Base-by-base conservation (phyloP, 2,888 invertebrate species). In the Apodemia duryi region DNA sequence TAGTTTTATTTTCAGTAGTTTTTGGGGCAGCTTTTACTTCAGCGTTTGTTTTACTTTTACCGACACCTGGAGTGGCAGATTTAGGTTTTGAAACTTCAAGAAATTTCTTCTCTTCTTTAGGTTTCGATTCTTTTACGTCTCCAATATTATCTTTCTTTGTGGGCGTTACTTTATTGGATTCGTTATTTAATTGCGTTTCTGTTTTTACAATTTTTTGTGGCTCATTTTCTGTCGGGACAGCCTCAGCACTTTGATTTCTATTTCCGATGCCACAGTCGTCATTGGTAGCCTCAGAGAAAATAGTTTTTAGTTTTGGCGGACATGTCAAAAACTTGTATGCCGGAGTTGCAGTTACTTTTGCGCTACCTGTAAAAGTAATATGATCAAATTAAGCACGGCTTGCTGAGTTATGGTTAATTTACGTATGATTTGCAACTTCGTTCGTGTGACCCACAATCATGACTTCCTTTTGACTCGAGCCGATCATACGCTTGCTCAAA, bases 281-380 rank as follows among this genome's bases (percentile, higher is more conserved):
- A 49, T 65, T 63, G n/a, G 60, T 68, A 28, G 72, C 71, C 52
- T 72, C 71, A 51, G 72, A 69, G 38, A 75, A 87, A 10, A 72
- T 73, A 0, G 82, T 80, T 65, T 74, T 78, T 1, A 88, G 72
- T 61, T 80, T 80, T 0, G 74, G 65, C 0, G 89, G 89, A 29
- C 84, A 83, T 49, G 77, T 74, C 1, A 74, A 74, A 67, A 84
- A 88, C 68, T 77, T 81, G 72, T 88, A 88, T 66, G 75, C 77
- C 1, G 88, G 84, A 1, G 72, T 77, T 0, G 85, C 76, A 1
- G 68, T 77, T 2, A 86, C 77, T 63, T 73, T 78, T n/a, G 82
- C 76, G 1, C 74, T 72, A 70, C 88, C 90, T 89, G 80, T 28
- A 79, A 80, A 66, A 57, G 38, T 9, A 38, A 11, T 32, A 67